Percentiles rank a stretch among this genome's conserved stretches.
Evolutionary conservation across 2,797 vertebrate species (phyloP).

Genomic region (Borostomias antarcticus): DNA sequence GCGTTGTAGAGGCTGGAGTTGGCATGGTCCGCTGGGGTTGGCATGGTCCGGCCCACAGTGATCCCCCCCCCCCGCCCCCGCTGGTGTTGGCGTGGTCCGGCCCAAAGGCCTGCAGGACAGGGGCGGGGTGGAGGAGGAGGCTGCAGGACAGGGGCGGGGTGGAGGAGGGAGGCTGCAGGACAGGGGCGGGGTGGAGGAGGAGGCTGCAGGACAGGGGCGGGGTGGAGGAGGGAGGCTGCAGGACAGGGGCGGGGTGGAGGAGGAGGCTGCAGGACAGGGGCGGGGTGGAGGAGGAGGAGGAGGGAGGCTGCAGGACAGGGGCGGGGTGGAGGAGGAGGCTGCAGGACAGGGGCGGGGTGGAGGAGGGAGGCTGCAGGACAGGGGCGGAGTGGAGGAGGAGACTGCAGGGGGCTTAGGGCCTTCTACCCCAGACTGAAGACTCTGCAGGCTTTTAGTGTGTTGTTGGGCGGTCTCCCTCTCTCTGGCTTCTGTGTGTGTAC

Average conservation of each 20-base stretch:
- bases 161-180: constrained; percentile 1
- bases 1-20: too few species aligned
- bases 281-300: constrained; percentile 31
- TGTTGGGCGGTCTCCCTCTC: constrained; percentile 34
- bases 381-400: neutral
- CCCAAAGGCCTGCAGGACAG: constrained; percentile 35
- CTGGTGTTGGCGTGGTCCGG: too few species aligned
- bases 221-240: neutral
- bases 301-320: neutral
- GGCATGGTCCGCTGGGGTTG: too few species aligned
- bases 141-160: constrained; percentile 32
- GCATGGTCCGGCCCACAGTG: too few species aligned
- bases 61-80: too few species aligned
- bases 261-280: constrained; percentile 48
- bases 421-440: constrained; percentile 61
- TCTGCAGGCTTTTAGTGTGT: constrained; percentile 38
- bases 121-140: constrained; percentile 36
- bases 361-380: constrained; percentile 33
- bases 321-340: constrained; percentile 20
- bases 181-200: neutral
- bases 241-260: constrained; percentile 9
- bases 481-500: constrained; percentile 23
- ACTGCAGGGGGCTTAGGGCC: constrained; percentile 58
- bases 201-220: neutral
- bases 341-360: constrained; percentile 36